phyloP scores from a whole-genome alignment of 2,113 vertebrate species.

The Ammodytes dubius region DNA sequence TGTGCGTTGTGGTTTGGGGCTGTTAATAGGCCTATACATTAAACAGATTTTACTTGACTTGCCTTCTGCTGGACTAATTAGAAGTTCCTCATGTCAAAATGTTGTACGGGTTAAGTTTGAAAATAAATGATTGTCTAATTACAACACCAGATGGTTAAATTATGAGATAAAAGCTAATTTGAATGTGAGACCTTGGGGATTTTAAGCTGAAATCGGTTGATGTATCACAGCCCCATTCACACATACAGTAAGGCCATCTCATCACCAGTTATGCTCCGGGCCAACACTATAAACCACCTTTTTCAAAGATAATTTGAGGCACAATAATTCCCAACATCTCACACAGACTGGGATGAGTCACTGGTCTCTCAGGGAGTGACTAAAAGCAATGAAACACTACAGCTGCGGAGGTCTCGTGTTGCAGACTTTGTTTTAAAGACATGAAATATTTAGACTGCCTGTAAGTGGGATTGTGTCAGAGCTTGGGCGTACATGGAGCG shows the following conservation, averaged over 20 bases:
- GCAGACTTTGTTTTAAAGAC: conserved; percentile 50
- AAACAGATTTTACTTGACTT: neutral
- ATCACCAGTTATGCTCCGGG: neutral
- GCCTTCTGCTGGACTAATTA: neutral
- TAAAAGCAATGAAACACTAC: conserved; percentile 26
- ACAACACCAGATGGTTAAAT: neutral
- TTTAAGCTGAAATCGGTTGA: neutral
- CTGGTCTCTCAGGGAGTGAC: conserved; percentile 34
- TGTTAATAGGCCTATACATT: neutral
- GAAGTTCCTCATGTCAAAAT: neutral
- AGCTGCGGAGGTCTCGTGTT: conserved; percentile 1
- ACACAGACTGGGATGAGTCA: conserved; percentile 53
- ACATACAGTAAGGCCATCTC: conserved; percentile 25
- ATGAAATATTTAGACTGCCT: conserved; percentile 54
- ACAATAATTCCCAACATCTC: conserved; percentile 17
- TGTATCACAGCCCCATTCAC: conserved; percentile 16
- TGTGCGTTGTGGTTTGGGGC: neutral
- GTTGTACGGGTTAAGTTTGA: neutral
- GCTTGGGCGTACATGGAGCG: neutral
- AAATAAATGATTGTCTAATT: neutral
- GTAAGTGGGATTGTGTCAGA: conserved; percentile 25
- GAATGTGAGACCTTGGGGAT: conserved; percentile 7
- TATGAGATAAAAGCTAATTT: neutral
- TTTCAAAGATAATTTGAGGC: conserved; percentile 31
- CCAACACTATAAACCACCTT: conserved; percentile 8